phyloP scores from a whole-genome alignment of 1,140 invertebrate genomes.

The Drosophila rufa region DNA sequence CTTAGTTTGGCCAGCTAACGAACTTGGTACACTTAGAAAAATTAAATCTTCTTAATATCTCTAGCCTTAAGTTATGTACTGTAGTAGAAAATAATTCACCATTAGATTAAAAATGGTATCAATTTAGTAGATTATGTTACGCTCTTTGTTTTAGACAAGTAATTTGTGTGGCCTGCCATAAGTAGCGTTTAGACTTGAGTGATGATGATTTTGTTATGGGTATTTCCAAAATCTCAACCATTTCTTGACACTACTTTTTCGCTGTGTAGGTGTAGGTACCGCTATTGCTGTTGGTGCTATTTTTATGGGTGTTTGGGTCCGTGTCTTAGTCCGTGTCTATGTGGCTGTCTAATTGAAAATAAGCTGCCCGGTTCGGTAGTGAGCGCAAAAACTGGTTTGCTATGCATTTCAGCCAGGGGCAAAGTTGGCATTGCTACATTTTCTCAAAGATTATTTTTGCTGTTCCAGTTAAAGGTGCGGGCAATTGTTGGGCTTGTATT shows the following conservation, averaged over 20 bases:
- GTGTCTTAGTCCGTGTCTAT: constrained; percentile 43
- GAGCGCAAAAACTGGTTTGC: constrained; percentile 60
- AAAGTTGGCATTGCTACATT: constrained; percentile 53
- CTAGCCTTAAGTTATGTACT: neutral
- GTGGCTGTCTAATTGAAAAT: constrained; percentile 56
- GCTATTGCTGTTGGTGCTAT: constrained; percentile 17
- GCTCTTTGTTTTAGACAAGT: too few species aligned
- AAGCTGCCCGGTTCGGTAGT: constrained; percentile 38
- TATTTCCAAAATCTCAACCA: neutral
- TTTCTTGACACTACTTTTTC: constrained; percentile 6
- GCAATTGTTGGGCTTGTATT: constrained; percentile 24
- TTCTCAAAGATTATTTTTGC: constrained; percentile 19
- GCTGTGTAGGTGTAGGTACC: constrained; percentile 8
- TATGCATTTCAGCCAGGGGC: constrained; percentile 46
- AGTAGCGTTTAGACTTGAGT: too few species aligned
- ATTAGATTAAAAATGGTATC: too few species aligned
- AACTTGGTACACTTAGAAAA: constrained; percentile 11
- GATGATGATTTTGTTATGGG: neutral
- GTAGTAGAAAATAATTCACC: neutral
- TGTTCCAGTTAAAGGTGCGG: constrained; percentile 36
- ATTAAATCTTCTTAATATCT: neutral
- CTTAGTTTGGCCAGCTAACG: constrained; percentile 31
- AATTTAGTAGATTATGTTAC: too few species aligned
- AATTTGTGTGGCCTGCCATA: neutral
- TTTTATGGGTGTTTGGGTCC: constrained; percentile 40